Conservation (phyloP, 92 coral and sea anemone genomes). For the Virgularia gustaviana region DNA sequence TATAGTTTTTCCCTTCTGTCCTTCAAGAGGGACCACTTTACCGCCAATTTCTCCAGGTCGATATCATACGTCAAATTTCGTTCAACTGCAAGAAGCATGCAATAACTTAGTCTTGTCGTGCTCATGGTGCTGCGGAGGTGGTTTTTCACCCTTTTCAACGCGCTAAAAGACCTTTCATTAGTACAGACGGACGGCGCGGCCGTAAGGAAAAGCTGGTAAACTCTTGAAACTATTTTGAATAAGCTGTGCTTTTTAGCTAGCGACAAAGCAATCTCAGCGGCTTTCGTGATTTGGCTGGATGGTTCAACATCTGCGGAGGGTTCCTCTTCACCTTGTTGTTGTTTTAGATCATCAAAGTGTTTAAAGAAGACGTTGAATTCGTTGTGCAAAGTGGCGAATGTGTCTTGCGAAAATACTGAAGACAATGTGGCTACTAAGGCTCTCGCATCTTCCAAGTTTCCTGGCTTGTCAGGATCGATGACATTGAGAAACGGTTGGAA, state of each 20-base stretch:
- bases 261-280: conserved; percentile 2
- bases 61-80: conserved; percentile 1
- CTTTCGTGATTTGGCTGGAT: conserved; percentile 13
- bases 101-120: conserved; percentile 6
- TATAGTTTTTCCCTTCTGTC: conserved; percentile 27
- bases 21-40: conserved; percentile 14
- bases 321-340: conserved; percentile 3
- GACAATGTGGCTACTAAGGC: conserved; percentile 8
- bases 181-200: conserved; percentile 15
- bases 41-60: conserved; percentile 11
- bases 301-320: neutral
- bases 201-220: conserved; percentile 25
- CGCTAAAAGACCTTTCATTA: conserved; percentile 19
- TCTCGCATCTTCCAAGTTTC: conserved; percentile 21
- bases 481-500: conserved; percentile 12
- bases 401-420: conserved; percentile 20
- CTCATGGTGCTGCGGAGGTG: conserved; percentile 23
- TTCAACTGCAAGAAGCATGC: conserved; percentile 19
- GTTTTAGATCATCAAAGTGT: neutral
- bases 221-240: conserved; percentile 19
- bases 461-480: conserved; percentile 6
- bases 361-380: conserved; percentile 15
- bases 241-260: conserved; percentile 11
- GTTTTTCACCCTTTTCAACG: conserved; percentile 12
- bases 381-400: conserved; percentile 25